Conservation (phyloP, 2,797 vertebrate genomes). For the Valencia hispanica region DNA sequence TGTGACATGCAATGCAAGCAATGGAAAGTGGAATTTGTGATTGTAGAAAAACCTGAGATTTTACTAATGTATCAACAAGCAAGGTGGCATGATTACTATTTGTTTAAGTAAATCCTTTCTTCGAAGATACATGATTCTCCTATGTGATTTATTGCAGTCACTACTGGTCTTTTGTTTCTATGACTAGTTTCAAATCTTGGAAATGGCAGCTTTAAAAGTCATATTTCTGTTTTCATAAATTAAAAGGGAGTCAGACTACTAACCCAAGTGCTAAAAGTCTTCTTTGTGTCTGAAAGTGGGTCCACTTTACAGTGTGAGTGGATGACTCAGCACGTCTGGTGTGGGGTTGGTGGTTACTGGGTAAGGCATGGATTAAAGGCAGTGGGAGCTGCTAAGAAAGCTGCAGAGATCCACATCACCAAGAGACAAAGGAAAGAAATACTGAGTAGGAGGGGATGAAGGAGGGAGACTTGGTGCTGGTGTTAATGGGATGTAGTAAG, state of each 20-base stretch:
- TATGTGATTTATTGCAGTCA: neutral
- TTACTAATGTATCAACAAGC: conserved; percentile 68
- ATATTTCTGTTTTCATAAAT: conserved; percentile 18
- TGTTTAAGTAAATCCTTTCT: conserved; percentile 63
- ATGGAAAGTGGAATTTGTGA: conserved; percentile 54
- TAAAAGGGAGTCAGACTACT: conserved; percentile 11
- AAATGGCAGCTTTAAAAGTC: neutral
- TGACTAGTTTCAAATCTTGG: neutral
- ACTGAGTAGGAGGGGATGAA: conserved; percentile 23
- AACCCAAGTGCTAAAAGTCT: conserved; percentile 11
- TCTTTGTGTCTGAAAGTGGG: conserved; percentile 32
- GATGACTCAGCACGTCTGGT: conserved; percentile 63
- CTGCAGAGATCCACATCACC: conserved; percentile 41
- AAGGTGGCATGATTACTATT: conserved; percentile 55
- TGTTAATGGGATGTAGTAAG: conserved; percentile 45
- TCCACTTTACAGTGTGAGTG: conserved; percentile 40
- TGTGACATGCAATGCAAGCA: conserved; percentile 57
- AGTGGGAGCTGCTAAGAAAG: conserved; percentile 27
- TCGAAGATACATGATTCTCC: conserved; percentile 13
- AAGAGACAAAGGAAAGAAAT: conserved; percentile 50
- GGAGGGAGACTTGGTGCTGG: conserved; percentile 46
- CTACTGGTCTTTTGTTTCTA: conserved; percentile 2
- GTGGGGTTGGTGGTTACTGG: conserved; percentile 54
- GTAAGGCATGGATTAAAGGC: conserved; percentile 33
- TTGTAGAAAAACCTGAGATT: conserved; percentile 62